A percentile compares a stretch with the other conserved stretches of the same genome.
Conservation (phyloP, 2,113 vertebrate species). For the Zootoca vivipara region DNA sequence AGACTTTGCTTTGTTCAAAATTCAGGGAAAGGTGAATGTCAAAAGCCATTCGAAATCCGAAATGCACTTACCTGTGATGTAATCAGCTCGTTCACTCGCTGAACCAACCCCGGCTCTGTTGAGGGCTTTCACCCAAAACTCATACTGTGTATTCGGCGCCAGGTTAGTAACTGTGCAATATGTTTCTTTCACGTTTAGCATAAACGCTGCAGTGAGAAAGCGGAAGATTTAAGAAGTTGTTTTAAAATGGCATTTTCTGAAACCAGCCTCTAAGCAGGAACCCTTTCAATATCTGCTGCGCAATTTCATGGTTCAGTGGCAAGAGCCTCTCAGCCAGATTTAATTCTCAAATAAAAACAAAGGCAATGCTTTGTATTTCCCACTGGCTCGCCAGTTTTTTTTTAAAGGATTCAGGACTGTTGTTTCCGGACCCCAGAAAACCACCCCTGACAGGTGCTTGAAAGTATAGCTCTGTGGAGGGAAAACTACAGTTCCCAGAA, state of each 20-base stretch:
- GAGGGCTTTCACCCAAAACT: conserved; percentile 92
- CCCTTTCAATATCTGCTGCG: background rate
- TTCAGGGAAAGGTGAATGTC: background rate
- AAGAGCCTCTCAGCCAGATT: background rate
- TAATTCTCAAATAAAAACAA: background rate
- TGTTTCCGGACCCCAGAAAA: too few relatives aligned
- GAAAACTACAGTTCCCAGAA: too few relatives aligned
- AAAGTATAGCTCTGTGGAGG: too few relatives aligned
- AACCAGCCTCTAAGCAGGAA: background rate
- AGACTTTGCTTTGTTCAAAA: background rate
- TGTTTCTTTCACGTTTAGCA: conserved; percentile 88
- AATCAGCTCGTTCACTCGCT: conserved; percentile 87
- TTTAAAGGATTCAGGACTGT: background rate
- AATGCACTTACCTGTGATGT: conserved; percentile 86
- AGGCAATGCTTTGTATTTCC: background rate
- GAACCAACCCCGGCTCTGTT: conserved; percentile 90
- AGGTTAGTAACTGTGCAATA: conserved; percentile 87
- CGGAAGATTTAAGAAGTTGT: background rate
- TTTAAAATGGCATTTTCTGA: background rate
- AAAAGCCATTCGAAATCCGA: background rate
- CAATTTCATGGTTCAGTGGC: too few relatives aligned
- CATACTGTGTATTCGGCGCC: conserved; percentile 89
- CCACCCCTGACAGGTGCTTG: too few relatives aligned
- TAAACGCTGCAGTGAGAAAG: conserved; percentile 74
- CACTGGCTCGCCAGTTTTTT: background rate